A percentile compares a stretch with the other conserved stretches of the same genome.
phyloP scores from a whole-genome alignment of 2,888 invertebrate genomes.

The Pseudolycoriella hygida region DNA sequence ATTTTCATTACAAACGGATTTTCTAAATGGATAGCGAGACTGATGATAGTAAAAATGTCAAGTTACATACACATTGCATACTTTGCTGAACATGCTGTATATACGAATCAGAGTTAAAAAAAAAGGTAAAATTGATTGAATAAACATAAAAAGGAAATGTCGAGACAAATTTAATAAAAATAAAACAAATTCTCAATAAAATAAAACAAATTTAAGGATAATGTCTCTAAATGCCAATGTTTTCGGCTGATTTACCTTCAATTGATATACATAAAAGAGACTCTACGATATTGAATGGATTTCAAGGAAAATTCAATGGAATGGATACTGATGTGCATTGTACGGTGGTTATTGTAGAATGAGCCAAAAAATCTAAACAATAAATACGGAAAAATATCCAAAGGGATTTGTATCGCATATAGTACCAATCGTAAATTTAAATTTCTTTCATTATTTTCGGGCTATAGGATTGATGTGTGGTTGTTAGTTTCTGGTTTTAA shows the following conservation, averaged over 20 bases:
- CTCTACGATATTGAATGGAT: no score
- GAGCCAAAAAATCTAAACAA: no score
- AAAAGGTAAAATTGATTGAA: slow-evolving; percentile 7
- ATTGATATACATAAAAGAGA: neutral
- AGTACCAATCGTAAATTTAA: no score
- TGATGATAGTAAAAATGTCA: neutral
- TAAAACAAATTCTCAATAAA: neutral
- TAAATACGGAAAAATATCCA: no score
- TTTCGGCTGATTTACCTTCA: slow-evolving; percentile 1
- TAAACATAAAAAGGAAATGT: slow-evolving; percentile 6
- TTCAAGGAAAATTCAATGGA: no score
- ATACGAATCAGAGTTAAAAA: neutral
- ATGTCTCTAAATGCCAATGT: neutral
- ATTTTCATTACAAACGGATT: neutral
- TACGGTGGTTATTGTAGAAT: no score
- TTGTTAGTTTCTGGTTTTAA: no score
- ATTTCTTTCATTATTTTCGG: no score
- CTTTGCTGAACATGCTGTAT: no score
- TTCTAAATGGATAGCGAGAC: neutral
- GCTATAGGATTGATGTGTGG: no score
- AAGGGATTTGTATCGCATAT: no score
- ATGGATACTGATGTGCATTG: no score
- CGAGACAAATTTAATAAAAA: slow-evolving; percentile 1
- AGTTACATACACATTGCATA: neutral
- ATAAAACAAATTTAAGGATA: neutral